A percentile compares a stretch with the other conserved stretches of the same genome.
These are phyloP conservation scores for Acrocephalus scirpaceus DNA, from an alignment of 2,797 vertebrate species.

Conservation along the genomic window DNA sequence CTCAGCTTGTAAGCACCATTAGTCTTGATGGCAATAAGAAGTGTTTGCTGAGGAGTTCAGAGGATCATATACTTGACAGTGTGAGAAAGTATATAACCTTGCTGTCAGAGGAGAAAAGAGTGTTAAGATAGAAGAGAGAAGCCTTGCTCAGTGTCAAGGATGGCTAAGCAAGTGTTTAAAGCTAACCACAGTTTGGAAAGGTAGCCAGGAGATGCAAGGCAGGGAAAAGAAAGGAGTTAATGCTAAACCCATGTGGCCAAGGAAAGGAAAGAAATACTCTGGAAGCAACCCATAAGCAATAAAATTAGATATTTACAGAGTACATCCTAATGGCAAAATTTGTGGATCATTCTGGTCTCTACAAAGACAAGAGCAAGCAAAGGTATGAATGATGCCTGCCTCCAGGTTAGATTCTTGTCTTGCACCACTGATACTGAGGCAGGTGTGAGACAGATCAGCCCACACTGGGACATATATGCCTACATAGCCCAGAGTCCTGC, in stretches of 20 bases:
- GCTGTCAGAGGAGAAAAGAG: background rate
- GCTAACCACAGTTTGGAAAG: background rate
- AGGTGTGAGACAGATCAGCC: background rate
- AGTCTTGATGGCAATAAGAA: background rate
- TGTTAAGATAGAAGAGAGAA: background rate
- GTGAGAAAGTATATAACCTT: background rate
- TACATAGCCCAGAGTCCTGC: background rate
- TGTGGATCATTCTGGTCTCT: background rate
- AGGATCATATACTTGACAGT: background rate
- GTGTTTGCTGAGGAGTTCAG: background rate
- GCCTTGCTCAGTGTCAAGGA: background rate
- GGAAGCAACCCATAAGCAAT: background rate
- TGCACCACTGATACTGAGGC: background rate
- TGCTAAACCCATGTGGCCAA: background rate
- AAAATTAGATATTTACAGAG: background rate
- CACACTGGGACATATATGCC: rapidly evolving
- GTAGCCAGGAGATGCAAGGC: background rate
- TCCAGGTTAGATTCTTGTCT: background rate
- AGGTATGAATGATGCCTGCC: rapidly evolving
- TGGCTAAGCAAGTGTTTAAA: conserved; percentile 22
- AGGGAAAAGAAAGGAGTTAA: background rate
- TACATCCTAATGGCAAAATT: background rate
- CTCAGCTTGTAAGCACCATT: background rate
- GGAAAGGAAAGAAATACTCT: background rate
- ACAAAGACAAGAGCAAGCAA: background rate